These are phyloP conservation scores for Hydrotaea diabolus DNA, from an alignment of 2,888 invertebrate species.

Conservation along the genomic window DNA sequence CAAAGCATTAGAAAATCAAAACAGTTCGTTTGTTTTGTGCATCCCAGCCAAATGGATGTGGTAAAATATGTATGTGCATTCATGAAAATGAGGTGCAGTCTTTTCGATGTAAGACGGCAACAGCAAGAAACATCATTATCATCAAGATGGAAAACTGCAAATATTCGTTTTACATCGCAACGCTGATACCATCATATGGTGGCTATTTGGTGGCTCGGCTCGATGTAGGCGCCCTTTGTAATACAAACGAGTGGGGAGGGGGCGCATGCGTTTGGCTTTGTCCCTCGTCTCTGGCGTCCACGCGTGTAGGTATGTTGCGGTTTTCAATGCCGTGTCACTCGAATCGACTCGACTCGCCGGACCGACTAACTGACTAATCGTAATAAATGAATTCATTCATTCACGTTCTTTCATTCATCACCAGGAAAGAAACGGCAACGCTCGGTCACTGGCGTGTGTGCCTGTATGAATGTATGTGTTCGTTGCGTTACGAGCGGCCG, in stretches of 20 bases:
- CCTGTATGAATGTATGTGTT: too few relatives aligned
- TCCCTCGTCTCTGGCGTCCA: not conserved
- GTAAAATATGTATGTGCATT: not conserved
- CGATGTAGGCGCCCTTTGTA: conserved; percentile 43
- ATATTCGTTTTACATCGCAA: conserved; percentile 25
- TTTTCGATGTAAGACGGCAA: conserved; percentile 46
- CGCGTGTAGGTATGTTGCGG: conserved; percentile 18
- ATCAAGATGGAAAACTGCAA: not conserved
- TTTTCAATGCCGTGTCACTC: conserved; percentile 24
- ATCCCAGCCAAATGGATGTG: conserved; percentile 41
- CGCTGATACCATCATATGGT: conserved; percentile 29
- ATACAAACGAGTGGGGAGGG: not conserved
- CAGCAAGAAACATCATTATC: conserved; percentile 37
- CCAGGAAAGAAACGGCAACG: not conserved
- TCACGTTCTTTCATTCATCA: conserved; percentile 40
- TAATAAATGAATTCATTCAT: conserved; percentile 46
- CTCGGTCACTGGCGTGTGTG: not conserved
- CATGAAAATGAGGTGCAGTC: conserved; percentile 64
- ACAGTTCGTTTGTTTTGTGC: conserved; percentile 41
- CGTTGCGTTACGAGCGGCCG: not conserved
- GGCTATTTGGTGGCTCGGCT: conserved; percentile 15
- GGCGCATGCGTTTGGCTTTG: not conserved
- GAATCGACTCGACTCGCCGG: not conserved
- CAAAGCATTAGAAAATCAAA: conserved; percentile 61
- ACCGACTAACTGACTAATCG: conserved; percentile 2